Evolutionary conservation across 2,797 vertebrate species (phyloP).

Genomic region (Streptopelia turtur): DNA sequence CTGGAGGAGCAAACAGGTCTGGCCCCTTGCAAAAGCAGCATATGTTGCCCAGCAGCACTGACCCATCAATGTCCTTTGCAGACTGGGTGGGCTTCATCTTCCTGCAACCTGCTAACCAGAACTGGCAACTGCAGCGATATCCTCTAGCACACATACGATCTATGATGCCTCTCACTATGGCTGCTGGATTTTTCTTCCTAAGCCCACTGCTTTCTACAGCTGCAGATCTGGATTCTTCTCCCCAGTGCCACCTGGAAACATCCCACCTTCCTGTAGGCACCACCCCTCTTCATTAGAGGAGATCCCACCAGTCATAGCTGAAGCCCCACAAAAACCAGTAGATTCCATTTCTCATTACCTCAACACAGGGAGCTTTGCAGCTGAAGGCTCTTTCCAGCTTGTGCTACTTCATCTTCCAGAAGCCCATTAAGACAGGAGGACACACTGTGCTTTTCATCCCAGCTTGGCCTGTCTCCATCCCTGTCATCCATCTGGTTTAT

Average conservation of each 20-base stretch:
- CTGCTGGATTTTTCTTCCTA: not conserved
- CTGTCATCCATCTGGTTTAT: conserved; percentile 64
- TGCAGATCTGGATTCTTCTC: not conserved
- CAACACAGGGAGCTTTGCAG: not conserved
- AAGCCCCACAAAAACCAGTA: not conserved
- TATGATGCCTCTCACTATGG: not conserved
- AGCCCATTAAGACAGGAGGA: conserved; percentile 58
- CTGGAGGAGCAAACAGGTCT: not conserved
- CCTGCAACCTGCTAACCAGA: conserved; percentile 11
- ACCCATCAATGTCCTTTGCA: not conserved
- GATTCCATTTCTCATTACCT: not conserved
- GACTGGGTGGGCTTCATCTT: conserved; percentile 23
- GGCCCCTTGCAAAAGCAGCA: conserved; percentile 14
- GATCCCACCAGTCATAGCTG: not conserved
- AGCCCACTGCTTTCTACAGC: not conserved
- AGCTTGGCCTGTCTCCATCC: conserved; percentile 60
- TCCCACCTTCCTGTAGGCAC: not conserved
- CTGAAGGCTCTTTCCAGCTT: conserved; percentile 39
- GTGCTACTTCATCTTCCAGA: conserved; percentile 56
- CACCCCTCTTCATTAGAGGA: not conserved
- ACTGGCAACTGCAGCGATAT: not conserved
- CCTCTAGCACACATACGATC: not conserved
- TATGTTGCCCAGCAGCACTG: conserved; percentile 8
- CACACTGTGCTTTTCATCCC: conserved; percentile 51
- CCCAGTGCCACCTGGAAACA: not conserved